Evolutionary conservation across 2,113 vertebrate species (phyloP).

Genomic region (Zosterops lateralis): DNA sequence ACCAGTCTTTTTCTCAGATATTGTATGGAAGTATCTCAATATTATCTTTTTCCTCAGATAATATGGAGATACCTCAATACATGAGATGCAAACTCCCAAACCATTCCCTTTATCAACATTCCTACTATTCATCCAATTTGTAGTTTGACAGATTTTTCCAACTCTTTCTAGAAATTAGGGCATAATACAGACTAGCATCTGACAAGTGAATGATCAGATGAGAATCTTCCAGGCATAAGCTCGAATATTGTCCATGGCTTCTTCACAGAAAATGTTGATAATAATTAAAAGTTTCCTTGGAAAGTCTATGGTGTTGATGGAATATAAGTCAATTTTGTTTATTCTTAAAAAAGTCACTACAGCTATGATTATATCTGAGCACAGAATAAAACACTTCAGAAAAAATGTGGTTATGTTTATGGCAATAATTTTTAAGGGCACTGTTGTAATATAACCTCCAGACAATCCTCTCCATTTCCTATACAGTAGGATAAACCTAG

Average conservation of each 20-base stretch:
- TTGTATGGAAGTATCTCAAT: too few relatives aligned
- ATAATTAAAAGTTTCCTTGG: neutral
- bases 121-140: neutral
- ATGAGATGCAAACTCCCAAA: neutral
- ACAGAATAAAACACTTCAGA: neutral
- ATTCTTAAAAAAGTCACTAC: neutral
- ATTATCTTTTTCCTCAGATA: neutral
- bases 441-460: neutral
- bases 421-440: neutral
- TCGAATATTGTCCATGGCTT: neutral
- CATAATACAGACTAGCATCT: neutral
- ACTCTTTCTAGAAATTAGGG: neutral
- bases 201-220: neutral
- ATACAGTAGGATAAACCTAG: neutral
- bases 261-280: neutral
- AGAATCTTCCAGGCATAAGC: neutral
- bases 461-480: neutral
- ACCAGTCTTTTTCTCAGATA: neutral
- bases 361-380: neutral
- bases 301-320: neutral
- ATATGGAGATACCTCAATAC: neutral
- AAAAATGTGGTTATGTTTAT: neutral
- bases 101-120: neutral
- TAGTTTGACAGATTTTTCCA: neutral
- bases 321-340: neutral